These are phyloP conservation scores for Temnothorax rugatulus DNA, from an alignment of 2,888 invertebrate genomes.

Conservation along the genomic window DNA sequence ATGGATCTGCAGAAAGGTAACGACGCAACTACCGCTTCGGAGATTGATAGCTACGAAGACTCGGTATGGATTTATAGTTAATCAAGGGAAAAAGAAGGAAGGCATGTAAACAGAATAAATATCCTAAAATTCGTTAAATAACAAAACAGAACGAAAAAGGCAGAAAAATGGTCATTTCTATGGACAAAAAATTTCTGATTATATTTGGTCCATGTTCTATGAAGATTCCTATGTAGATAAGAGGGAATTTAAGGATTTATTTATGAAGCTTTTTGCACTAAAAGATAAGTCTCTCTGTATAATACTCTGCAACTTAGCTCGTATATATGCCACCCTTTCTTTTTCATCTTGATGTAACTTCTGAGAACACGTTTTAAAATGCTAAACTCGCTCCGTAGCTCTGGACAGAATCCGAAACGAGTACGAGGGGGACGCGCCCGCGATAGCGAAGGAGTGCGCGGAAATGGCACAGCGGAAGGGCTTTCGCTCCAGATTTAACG, in stretches of 20 bases:
- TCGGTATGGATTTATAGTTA: neutral
- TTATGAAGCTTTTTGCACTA: neutral
- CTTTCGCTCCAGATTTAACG: conserved; percentile 79
- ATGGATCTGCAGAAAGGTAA: conserved; percentile 92
- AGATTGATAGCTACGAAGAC: conserved; percentile 3
- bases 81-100: conserved; percentile 24
- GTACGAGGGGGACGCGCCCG: conserved; percentile 88
- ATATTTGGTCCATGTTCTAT: neutral
- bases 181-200: neutral
- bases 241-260: neutral
- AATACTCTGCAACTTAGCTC: neutral
- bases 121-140: neutral
- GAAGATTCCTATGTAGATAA: neutral
- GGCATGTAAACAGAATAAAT: neutral
- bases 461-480: conserved; percentile 71
- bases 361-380: neutral
- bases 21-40: neutral
- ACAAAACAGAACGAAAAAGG: neutral
- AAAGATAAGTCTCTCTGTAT: neutral
- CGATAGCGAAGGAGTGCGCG: conserved; percentile 72
- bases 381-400: conserved; percentile 86
- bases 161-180: neutral
- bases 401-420: conserved; percentile 90
- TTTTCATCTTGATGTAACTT: conserved; percentile 29
- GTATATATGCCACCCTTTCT: neutral